Conservation (phyloP, 2,113 vertebrate genomes). For the Albula goreensis region DNA sequence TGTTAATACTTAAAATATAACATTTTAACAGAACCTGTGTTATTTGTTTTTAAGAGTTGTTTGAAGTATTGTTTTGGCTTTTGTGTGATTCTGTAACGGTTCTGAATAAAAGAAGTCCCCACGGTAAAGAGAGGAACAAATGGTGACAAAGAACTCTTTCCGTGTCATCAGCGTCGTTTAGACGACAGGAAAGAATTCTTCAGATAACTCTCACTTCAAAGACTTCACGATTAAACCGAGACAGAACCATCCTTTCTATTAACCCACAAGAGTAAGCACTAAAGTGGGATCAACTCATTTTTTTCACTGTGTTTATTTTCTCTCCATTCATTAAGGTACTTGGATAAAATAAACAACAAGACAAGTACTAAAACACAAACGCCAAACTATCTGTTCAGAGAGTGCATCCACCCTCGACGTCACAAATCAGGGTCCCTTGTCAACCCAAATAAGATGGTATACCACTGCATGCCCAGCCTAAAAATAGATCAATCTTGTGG, state of each 20-base stretch:
- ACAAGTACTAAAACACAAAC: constrained; percentile 87
- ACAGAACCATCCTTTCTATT: constrained; percentile 87
- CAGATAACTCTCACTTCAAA: constrained; percentile 98
- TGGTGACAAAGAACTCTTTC: constrained; percentile 94
- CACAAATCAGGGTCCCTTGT: constrained; percentile 1
- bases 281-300: constrained; percentile 86
- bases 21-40: not conserved
- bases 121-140: constrained; percentile 91
- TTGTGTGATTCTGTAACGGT: constrained; percentile 82
- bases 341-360: constrained; percentile 90
- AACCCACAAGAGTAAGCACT: constrained; percentile 85
- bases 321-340: constrained; percentile 81
- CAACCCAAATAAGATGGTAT: not conserved
- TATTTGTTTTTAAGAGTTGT: not conserved
- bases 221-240: constrained; percentile 91
- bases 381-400: constrained; percentile 72
- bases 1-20: not conserved
- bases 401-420: constrained; percentile 52
- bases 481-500: not conserved
- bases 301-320: constrained; percentile 79
- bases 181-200: constrained; percentile 94
- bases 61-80: constrained; percentile 28
- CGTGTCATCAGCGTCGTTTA: constrained; percentile 97
- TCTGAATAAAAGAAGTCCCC: constrained; percentile 75
- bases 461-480: not conserved